Evolutionary conservation across 2,797 vertebrate genomes (phyloP).

Genomic region (Cossypha dichroa): DNA sequence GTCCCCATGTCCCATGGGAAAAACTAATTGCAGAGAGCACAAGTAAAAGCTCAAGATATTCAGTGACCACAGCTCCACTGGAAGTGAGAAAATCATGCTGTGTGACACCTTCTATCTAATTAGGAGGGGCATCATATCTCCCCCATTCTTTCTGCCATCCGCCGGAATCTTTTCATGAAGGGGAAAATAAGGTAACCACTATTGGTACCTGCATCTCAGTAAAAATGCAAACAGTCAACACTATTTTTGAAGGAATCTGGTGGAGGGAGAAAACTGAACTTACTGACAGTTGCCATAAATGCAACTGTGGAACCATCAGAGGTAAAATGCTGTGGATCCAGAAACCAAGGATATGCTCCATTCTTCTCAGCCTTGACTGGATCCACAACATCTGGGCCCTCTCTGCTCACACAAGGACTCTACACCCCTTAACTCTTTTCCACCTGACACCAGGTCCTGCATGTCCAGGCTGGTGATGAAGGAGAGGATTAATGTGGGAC

Average conservation of each 20-base stretch:
- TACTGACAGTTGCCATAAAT: not conserved
- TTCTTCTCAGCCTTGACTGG: not conserved
- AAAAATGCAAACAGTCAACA: not conserved
- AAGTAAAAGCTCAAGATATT: not conserved
- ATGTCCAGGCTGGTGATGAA: not conserved
- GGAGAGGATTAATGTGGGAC: not conserved
- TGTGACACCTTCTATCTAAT: not conserved
- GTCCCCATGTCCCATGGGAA: not conserved
- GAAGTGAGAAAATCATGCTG: not conserved
- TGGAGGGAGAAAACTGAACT: not conserved
- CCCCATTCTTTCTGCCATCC: not conserved
- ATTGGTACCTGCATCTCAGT: not conserved
- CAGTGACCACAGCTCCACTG: not conserved
- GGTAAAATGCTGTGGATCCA: not conserved
- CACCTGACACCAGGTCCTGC: not conserved
- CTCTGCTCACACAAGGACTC: not conserved
- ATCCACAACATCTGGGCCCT: not conserved
- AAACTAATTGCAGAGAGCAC: not conserved
- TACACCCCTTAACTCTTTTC: not conserved
- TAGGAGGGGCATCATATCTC: not conserved
- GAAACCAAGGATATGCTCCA: not conserved
- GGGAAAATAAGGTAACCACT: not conserved
- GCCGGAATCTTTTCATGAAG: not conserved
- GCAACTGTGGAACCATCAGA: not conserved
- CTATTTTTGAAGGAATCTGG: not conserved